A percentile compares a stretch with the other conserved stretches of the same genome.
Conservation (phyloP, 1,140 invertebrate species). For the Zaprionus kolodkinae region DNA sequence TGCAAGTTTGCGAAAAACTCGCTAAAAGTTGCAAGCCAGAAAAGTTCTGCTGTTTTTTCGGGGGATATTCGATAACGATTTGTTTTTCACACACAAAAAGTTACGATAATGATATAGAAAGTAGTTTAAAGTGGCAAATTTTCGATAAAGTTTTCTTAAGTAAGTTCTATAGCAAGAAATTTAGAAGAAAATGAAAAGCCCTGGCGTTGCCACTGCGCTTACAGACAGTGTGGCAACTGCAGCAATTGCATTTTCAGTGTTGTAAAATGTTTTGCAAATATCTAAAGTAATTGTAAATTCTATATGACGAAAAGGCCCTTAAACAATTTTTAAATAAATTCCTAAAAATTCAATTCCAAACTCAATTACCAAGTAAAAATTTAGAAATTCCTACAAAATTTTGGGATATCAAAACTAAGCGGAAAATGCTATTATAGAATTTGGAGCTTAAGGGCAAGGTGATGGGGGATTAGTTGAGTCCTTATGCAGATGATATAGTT, state of each 20-base stretch:
- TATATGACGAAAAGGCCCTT: too few relatives aligned
- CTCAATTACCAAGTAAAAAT: background rate
- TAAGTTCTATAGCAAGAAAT: too few relatives aligned
- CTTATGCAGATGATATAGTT: background rate
- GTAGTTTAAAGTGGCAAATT: background rate
- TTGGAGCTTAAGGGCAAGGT: background rate
- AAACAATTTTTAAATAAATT: too few relatives aligned
- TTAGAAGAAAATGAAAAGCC: too few relatives aligned
- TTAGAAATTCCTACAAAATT: too few relatives aligned
- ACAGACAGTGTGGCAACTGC: too few relatives aligned
- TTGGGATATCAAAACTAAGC: too few relatives aligned
- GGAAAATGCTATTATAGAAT: too few relatives aligned
- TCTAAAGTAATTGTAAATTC: too few relatives aligned
- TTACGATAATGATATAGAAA: background rate
- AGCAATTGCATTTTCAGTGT: too few relatives aligned
- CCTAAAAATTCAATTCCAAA: background rate
- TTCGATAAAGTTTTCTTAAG: background rate
- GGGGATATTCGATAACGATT: background rate
- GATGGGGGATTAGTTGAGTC: background rate
- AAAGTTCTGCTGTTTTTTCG: background rate
- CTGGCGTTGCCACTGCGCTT: too few relatives aligned
- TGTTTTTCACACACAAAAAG: background rate
- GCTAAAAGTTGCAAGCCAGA: background rate
- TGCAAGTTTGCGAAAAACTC: slow-evolving; percentile 1
- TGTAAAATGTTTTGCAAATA: too few relatives aligned